Evolutionary conservation across 2,888 invertebrate genomes (phyloP).

Genomic region (Epirrhoe tristata): DNA sequence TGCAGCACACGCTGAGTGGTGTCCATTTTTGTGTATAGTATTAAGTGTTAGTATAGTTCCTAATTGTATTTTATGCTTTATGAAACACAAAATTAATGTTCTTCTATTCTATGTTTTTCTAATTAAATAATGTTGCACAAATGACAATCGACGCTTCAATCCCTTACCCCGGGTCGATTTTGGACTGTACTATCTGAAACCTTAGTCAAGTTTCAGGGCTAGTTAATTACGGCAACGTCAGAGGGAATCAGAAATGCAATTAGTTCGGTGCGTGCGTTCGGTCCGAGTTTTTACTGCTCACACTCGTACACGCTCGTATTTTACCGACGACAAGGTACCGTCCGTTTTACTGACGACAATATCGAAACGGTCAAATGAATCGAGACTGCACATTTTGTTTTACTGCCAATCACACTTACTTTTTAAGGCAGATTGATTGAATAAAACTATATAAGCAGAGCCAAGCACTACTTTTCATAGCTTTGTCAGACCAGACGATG

Average conservation of each 20-base stretch:
- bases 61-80: no score
- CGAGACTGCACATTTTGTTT: conserved; percentile 17
- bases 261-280: conserved; percentile 69
- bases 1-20: no score
- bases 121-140: no score
- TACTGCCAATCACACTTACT: conserved; percentile 33
- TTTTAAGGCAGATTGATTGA: conserved; percentile 18
- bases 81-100: no score
- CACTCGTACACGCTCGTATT: conserved; percentile 31
- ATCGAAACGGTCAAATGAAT: conserved; percentile 12
- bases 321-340: conserved; percentile 45
- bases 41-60: no score
- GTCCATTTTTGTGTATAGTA: no score
- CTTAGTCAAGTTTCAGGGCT: conserved; percentile 22
- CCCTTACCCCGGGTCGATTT: neutral
- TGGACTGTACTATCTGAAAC: conserved; percentile 10
- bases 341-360: conserved; percentile 32
- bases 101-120: no score
- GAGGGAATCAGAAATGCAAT: conserved; percentile 79
- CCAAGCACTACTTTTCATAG: neutral
- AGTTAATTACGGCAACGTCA: conserved; percentile 77
- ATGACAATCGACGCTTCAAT: no score
- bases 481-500: neutral
- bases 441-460: neutral
- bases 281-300: conserved; percentile 53